phyloP scores from a whole-genome alignment of 2,797 vertebrate species.

The Margarornis squamiger region DNA sequence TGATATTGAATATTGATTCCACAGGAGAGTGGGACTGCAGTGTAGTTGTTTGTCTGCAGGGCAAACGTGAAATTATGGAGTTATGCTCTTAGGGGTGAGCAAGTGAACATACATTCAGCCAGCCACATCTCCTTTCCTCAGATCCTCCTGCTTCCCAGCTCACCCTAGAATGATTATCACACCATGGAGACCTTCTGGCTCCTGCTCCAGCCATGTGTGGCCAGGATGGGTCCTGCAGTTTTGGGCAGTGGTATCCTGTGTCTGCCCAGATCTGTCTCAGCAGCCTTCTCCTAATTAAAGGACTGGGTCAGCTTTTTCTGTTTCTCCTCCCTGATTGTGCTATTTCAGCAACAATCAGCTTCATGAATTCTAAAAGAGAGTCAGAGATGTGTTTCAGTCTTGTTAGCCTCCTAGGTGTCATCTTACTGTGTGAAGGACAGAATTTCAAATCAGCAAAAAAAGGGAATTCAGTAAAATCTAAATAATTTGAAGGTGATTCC shows the following conservation, averaged over 20 bases:
- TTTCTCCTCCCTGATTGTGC: background rate
- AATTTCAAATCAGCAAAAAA: background rate
- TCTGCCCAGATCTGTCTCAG: background rate
- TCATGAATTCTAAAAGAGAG: background rate
- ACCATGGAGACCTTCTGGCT: background rate
- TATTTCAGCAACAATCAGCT: background rate
- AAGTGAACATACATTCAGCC: background rate
- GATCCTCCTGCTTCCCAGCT: background rate
- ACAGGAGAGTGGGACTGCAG: background rate
- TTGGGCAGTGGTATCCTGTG: fast-evolving
- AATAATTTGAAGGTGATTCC: background rate
- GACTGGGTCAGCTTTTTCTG: background rate
- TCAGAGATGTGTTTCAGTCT: background rate
- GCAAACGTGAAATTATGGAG: fast-evolving
- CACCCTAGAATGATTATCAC: fast-evolving
- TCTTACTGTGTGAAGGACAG: background rate
- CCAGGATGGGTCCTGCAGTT: background rate
- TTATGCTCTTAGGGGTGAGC: background rate
- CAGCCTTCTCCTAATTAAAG: background rate
- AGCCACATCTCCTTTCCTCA: background rate
- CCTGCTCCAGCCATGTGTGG: background rate
- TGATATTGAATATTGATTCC: background rate
- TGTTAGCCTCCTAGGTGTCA: background rate
- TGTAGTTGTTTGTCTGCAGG: background rate
- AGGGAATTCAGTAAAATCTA: background rate